phyloP scores from a whole-genome alignment of 2,797 vertebrate genomes.

The Menidia menidia region DNA sequence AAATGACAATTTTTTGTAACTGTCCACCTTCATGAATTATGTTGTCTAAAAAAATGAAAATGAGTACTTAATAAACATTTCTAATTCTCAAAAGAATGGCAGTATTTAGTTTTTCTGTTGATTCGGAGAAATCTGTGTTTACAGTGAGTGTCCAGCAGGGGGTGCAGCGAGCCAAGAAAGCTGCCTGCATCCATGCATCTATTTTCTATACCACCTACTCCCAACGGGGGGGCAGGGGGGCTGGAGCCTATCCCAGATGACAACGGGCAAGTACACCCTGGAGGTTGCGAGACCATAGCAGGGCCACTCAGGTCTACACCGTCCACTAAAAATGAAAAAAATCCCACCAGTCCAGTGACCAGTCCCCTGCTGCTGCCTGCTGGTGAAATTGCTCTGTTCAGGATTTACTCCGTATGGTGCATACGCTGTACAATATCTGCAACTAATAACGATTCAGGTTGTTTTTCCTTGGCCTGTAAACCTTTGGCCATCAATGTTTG shows the following conservation, averaged over 20 bases:
- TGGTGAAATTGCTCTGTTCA: conserved; percentile 10
- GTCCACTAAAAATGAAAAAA: not conserved
- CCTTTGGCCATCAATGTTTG: not conserved
- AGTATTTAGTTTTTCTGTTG: not conserved
- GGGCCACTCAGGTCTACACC: no score
- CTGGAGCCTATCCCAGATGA: no score
- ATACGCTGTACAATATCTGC: not conserved
- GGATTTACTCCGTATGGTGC: not conserved
- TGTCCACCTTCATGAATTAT: conserved; percentile 52
- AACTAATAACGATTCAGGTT: not conserved
- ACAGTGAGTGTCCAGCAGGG: conserved; percentile 49
- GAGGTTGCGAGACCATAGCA: no score
- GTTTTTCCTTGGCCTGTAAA: not conserved
- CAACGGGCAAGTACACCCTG: no score
- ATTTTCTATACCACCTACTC: no score
- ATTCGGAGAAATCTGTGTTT: not conserved
- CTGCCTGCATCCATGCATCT: not conserved
- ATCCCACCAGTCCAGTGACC: not conserved
- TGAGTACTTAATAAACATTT: conserved; percentile 73
- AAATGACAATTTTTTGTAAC: conserved; percentile 69
- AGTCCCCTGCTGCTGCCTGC: conserved; percentile 38
- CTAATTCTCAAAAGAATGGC: conserved; percentile 62
- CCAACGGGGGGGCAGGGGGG: no score
- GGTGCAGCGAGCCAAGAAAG: conserved; percentile 22
- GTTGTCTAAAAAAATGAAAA: conserved; percentile 63